Conservation (phyloP, 2,888 invertebrate species). For the Nemurella pictetii region DNA sequence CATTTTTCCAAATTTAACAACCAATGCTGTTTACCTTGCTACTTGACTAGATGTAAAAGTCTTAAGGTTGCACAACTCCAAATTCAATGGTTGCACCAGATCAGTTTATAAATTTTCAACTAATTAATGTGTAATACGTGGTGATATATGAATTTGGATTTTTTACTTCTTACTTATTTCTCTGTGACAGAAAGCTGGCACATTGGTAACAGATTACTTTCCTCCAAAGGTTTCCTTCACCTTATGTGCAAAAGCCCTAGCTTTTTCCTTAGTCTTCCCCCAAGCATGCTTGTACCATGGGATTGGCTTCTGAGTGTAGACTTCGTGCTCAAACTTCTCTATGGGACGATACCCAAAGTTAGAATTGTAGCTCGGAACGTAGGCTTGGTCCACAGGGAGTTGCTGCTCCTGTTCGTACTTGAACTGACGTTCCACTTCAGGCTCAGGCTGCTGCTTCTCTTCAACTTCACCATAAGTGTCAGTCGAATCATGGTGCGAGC, state of each 20-base stretch:
- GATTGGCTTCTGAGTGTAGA: constrained; percentile 51
- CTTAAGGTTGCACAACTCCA: too few species aligned
- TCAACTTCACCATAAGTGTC: neutral
- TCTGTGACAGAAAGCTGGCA: too few species aligned
- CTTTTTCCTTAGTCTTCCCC: constrained; percentile 59
- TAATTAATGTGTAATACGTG: too few species aligned
- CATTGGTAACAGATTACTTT: too few species aligned
- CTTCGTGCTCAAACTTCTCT: constrained; percentile 41
- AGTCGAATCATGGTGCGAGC: neutral
- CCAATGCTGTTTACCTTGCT: too few species aligned
- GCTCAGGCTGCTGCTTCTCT: constrained; percentile 13
- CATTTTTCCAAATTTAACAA: neutral
- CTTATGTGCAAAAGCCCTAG: constrained; percentile 51
- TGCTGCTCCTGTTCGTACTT: neutral
- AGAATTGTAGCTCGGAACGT: constrained; percentile 17
- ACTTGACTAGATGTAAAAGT: too few species aligned
- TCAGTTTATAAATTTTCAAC: too few species aligned
- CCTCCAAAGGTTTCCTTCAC: constrained; percentile 39
- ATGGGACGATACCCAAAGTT: neutral
- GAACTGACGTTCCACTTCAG: neutral
- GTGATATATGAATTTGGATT: too few species aligned
- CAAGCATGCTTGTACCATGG: constrained; percentile 61
- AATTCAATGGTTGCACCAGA: too few species aligned
- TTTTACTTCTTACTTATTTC: too few species aligned
- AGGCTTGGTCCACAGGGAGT: neutral